Conservation (phyloP, 1,140 invertebrate species). For the Oryctes rhinoceros region DNA sequence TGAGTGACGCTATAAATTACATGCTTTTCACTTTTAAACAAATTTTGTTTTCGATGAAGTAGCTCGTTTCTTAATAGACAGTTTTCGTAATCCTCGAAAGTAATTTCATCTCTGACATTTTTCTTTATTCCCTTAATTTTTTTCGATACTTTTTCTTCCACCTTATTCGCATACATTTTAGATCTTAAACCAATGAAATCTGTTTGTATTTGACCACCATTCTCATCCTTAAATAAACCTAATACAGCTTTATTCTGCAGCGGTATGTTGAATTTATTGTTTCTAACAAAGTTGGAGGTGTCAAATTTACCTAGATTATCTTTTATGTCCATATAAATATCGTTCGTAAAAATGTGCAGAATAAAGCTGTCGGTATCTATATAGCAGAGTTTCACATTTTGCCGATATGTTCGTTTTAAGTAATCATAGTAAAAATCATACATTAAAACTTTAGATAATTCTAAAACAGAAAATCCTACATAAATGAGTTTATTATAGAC, state of each 20-base stretch:
- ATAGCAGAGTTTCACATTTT: neutral
- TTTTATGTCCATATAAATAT: slow-evolving; percentile 55
- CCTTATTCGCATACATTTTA: slow-evolving; percentile 19
- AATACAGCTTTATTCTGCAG: slow-evolving; percentile 10
- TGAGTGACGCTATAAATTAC: slow-evolving; percentile 46
- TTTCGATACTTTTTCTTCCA: neutral
- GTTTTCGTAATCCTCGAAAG: too few relatives aligned
- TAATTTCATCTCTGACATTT: too few relatives aligned
- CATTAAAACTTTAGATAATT: slow-evolving; percentile 55
- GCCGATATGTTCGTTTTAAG: slow-evolving; percentile 17
- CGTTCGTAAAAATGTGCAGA: slow-evolving; percentile 44
- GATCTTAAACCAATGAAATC: slow-evolving; percentile 26
- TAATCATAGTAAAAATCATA: slow-evolving; percentile 45
- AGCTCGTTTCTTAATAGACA: too few relatives aligned
- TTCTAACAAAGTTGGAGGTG: neutral
- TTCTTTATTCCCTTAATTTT: too few relatives aligned
- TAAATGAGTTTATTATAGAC: too few relatives aligned
- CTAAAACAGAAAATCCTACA: slow-evolving; percentile 47
- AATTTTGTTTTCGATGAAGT: too few relatives aligned
- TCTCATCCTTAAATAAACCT: slow-evolving; percentile 37
- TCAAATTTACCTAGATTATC: slow-evolving; percentile 61
- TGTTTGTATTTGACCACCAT: neutral
- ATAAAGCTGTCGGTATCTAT: slow-evolving; percentile 21
- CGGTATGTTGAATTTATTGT: slow-evolving; percentile 35
- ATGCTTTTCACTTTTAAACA: slow-evolving; percentile 45